Evolutionary conservation across 2,888 invertebrate species (phyloP), one percentile per base, ranked within the genome.

Genomic region (Phyto melanocephala): DNA sequence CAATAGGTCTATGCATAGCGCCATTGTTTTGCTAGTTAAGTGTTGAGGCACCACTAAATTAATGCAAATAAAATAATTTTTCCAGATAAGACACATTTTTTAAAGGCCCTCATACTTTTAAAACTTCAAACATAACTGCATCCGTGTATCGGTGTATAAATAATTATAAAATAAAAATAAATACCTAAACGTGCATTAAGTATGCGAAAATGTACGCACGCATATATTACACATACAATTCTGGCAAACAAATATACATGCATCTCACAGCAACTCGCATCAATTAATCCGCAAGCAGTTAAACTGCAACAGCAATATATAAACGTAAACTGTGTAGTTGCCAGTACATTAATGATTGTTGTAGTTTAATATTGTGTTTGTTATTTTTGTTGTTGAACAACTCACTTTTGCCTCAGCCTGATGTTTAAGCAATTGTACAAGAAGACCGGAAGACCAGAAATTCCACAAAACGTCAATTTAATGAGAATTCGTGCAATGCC

Each of bases 401-500:
- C 37, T 10, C 15, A 33, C 45, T 24, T 35, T 56, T 54, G 8
- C 52, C 24, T 33, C 35, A n/a, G 50, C 6, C 52, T 77, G 68
- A 58, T 28, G 28, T 60, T 20, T 54, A 63, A 28, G 60, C 52
- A 33, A 75, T 70, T 68, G 65, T 35, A 17, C 22, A 58, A 60
- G 62, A 72, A 68, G 63, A 85, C 85, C 86, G 86, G 86, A 86
- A 86, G 84, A 83, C 84, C 85, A 72, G 81, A 84, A 85, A 86
- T 86, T 86, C 86, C 85, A 83, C 83, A 84, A 82, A 81, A 85
- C 80, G 84, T 83, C 83, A 85, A 84, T 83, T 85, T 84, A 86
- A 86, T 85, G 84, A 83, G 85, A 83, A 83, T 85, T 84, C 85
- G 84, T 71, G 82, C 79, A 79, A 76, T 82, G 67, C 75, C 80